Evolutionary conservation across 2,113 vertebrate species (phyloP).

Genomic region (Probosciger aterrimus): DNA sequence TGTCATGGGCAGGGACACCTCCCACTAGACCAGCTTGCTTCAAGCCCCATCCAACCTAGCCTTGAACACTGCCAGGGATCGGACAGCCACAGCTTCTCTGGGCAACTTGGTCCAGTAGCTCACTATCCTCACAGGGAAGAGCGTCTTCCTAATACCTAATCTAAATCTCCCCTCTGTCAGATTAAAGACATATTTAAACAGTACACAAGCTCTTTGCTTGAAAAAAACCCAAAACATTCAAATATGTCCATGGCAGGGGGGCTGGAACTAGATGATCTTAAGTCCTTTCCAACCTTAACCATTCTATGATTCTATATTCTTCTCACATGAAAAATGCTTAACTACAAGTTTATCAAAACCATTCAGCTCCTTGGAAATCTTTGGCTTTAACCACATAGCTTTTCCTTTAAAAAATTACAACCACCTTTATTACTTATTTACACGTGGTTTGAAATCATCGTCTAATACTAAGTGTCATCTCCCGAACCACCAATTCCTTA

Average conservation of each 20-base stretch:
- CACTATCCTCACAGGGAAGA: not conserved
- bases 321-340: not conserved
- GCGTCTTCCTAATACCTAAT: not conserved
- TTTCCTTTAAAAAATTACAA: not conserved
- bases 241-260: not conserved
- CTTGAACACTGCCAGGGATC: not conserved
- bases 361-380: not conserved
- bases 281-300: not conserved
- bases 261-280: not conserved
- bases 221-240: conserved; percentile 9
- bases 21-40: not conserved
- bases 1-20: not conserved
- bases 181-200: not conserved
- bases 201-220: not conserved
- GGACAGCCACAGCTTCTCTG: not conserved
- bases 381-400: not conserved
- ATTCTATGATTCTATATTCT: not conserved
- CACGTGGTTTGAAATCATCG: not conserved
- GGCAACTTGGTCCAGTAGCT: not conserved
- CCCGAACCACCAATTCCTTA: not conserved
- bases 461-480: not conserved
- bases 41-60: not conserved
- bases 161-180: not conserved
- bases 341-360: not conserved
- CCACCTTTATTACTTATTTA: not conserved